These are phyloP conservation scores for Lethenteron camtschaticum DNA, from an alignment of 2,113 vertebrate genomes.

Conservation along the genomic window DNA sequence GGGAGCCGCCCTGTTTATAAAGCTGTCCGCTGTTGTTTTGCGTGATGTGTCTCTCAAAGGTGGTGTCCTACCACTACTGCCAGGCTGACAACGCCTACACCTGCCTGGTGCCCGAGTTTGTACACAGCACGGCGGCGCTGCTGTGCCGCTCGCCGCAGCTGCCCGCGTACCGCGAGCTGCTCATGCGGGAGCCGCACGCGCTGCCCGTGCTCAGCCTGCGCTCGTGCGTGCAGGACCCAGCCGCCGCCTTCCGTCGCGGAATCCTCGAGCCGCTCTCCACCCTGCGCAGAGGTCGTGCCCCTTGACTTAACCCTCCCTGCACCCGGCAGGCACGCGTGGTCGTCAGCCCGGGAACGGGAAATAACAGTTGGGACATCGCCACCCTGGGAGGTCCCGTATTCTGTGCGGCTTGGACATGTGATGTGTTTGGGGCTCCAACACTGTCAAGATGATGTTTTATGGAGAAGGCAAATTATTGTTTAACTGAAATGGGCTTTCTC, in stretches of 20 bases:
- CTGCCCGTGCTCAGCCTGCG: constrained; percentile 84
- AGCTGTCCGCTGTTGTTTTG: too few relatives aligned
- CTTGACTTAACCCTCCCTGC: neutral
- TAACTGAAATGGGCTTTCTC: too few relatives aligned
- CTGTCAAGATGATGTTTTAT: too few relatives aligned
- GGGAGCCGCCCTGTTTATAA: too few relatives aligned
- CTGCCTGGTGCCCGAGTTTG: constrained; percentile 79
- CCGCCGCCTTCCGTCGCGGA: constrained; percentile 56
- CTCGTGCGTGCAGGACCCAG: constrained; percentile 81
- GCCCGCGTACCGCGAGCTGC: constrained; percentile 50
- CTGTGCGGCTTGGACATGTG: too few relatives aligned
- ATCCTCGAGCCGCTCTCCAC: constrained; percentile 56
- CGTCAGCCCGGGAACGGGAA: too few relatives aligned
- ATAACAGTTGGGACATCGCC: too few relatives aligned
- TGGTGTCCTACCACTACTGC: constrained; percentile 91
- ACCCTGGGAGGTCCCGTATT: too few relatives aligned
- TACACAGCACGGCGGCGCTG: constrained; percentile 70
- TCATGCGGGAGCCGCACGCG: constrained; percentile 55
- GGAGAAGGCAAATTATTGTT: too few relatives aligned
- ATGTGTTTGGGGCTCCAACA: too few relatives aligned
- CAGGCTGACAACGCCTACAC: constrained; percentile 97
- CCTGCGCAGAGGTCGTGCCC: constrained; percentile 50
- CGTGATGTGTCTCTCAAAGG: constrained; percentile 22
- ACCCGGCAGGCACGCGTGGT: too few relatives aligned
- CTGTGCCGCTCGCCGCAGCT: constrained; percentile 61